Base-by-base conservation (phyloP, 2,888 invertebrate species). In the Exephanes ischioxanthus region DNA sequence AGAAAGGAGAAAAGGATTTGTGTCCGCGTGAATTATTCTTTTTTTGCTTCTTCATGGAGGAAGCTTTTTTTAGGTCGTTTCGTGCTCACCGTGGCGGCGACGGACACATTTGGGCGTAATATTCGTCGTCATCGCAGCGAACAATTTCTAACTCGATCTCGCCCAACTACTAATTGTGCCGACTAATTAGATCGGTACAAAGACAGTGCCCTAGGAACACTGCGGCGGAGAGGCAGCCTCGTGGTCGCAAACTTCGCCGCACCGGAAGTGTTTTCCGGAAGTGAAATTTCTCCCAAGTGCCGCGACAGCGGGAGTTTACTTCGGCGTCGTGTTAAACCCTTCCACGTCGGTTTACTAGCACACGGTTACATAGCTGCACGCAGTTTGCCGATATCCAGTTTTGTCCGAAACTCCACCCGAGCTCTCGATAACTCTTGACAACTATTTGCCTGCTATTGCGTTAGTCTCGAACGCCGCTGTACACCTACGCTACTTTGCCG, bases 241-340 rank as follows among this genome's bases (percentile, higher is more conserved):
- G 81, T 63, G 84, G 77, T 81, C 61, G 55, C 77, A 81, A 85
- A 85, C 78, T 85, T 81, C 73, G 66, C 53, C 77, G 73, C 72
- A 75, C 45, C 84, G 78, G 73, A 85, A 85, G 84, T 85, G 84
- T 85, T 85, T 81, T 75, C 81, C 84, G 81, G 84, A 85, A 81
- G 81, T 85, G 81, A 85, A 85, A 85, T 85, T 81, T 85, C 78
- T 78, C 78, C 73, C 81, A 78, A 81, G 84, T 81, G 78, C 61
- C 72, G 63, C 81, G 84, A 78, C 84, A 85, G 68, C 63, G 78
- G 55, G 80, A 81, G 81, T 85, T 85, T 81, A 73, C 81, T 70
- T 61, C 81, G 78, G 81, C 67, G 73, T 70, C 75, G 63, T 78
- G 73, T 78, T 85, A 55, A 70, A 48, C 30, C 61, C 45, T 37